Percentiles rank a stretch among this genome's conserved stretches.
phyloP scores from a whole-genome alignment of 2,888 invertebrate genomes.

The Bursaphelenchus okinawaensis region DNA sequence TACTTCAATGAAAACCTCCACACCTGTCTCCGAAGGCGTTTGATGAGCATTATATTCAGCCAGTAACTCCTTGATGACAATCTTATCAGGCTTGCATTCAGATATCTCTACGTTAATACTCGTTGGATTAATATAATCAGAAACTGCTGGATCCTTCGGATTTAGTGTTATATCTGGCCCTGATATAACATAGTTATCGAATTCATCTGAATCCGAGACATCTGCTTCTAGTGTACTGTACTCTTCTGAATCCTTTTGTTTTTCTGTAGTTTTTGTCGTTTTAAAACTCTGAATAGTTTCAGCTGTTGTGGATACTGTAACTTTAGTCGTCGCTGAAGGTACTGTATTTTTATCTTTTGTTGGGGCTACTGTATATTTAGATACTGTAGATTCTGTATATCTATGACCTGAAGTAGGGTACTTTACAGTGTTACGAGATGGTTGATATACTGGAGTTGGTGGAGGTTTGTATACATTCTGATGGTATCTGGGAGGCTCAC shows the following conservation, averaged over 20 bases:
- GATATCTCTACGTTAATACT: constrained; percentile 57
- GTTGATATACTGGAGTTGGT: background rate
- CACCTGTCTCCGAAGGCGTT: constrained; percentile 46
- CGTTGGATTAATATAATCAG: constrained; percentile 60
- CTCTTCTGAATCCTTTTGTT: no score
- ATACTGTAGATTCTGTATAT: background rate
- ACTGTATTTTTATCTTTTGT: no score
- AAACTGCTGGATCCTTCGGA: constrained; percentile 59
- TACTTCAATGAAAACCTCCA: constrained; percentile 51
- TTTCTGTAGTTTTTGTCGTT: no score
- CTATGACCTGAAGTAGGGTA: no score
- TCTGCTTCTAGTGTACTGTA: background rate
- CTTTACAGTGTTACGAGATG: no score
- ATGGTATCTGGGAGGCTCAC: no score
- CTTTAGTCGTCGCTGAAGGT: no score
- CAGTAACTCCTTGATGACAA: constrained; percentile 42
- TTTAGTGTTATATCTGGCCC: constrained; percentile 1
- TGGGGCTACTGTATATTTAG: background rate
- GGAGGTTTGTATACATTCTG: background rate
- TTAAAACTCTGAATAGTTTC: no score
- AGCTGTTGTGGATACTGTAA: no score
- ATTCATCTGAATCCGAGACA: background rate
- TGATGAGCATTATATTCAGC: constrained; percentile 40
- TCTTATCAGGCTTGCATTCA: constrained; percentile 48
- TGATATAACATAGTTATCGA: background rate